phyloP scores from a whole-genome alignment of 92 coral and sea anemone genomes.

The Diadumene lineata region DNA sequence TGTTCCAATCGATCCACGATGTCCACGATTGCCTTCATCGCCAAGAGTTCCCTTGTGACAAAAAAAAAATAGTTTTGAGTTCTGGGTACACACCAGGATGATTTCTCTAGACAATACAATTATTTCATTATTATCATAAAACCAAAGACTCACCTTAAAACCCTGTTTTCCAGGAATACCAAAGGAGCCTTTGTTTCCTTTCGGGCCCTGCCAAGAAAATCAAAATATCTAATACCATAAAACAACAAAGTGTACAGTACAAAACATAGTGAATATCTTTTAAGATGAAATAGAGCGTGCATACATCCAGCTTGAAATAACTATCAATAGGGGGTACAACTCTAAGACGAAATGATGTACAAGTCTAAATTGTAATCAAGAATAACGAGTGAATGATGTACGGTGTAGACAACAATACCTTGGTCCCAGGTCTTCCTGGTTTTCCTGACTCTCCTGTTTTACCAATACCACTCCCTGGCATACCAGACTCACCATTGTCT shows the following conservation, averaged over 20 bases:
- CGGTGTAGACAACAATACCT: no score
- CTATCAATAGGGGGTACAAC: no score
- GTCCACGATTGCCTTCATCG: conserved; percentile 21
- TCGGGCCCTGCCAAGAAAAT: conserved; percentile 21
- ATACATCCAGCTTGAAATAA: no score
- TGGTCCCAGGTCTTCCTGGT: conserved; percentile 17
- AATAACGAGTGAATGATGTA: no score
- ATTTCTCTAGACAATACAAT: background rate
- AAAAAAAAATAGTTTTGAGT: background rate
- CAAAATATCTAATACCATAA: no score
- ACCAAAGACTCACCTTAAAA: conserved; percentile 6
- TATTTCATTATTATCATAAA: background rate
- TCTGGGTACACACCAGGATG: background rate
- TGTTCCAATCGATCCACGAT: conserved; percentile 25
- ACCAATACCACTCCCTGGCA: conserved; percentile 7
- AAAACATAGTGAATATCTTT: no score
- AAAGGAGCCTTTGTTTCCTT: conserved; percentile 36
- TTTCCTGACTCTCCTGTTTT: conserved; percentile 15
- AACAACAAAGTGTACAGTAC: no score
- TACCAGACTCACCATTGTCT: conserved; percentile 76
- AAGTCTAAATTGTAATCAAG: no score
- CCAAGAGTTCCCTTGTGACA: conserved; percentile 12
- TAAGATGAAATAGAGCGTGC: no score
- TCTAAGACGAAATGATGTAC: no score
- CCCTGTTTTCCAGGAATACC: conserved; percentile 30